Percentiles rank a stretch among this genome's conserved stretches.
Evolutionary conservation across 1,140 invertebrate genomes (phyloP).

Genomic region (Ephestia elutella): DNA sequence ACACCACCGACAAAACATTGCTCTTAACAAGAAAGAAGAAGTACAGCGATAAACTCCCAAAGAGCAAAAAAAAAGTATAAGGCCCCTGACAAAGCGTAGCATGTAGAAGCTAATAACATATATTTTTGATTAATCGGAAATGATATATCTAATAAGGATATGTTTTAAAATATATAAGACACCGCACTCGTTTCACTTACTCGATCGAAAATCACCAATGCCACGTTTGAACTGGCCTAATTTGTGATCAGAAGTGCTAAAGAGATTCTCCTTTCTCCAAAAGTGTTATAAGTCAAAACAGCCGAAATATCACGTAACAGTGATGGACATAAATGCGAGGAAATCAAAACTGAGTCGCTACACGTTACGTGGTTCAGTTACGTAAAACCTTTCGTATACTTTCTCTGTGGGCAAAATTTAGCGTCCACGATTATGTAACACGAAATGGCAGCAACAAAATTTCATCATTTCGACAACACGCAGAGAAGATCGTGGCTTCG

Average conservation of each 20-base stretch:
- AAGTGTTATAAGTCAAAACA: conserved; percentile 32
- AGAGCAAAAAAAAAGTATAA: no score
- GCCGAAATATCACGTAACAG: conserved; percentile 46
- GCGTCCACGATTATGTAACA: conserved; percentile 61
- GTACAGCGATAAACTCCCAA: no score
- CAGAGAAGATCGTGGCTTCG: conserved; percentile 52
- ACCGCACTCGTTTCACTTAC: no score
- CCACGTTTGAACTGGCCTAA: no score
- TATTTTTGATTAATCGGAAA: no score
- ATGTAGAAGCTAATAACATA: no score
- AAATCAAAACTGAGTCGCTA: conserved; percentile 68
- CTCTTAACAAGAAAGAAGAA: no score
- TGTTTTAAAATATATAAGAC: no score
- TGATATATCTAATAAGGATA: no score
- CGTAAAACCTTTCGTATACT: conserved; percentile 73
- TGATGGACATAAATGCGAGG: conserved; percentile 62
- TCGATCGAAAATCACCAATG: no score
- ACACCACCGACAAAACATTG: no score
- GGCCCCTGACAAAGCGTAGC: no score
- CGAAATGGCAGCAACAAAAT: conserved; percentile 69
- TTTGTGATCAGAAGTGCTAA: not conserved
- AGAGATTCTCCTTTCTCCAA: not conserved
- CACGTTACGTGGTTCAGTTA: conserved; percentile 63
- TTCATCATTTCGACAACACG: conserved; percentile 63
- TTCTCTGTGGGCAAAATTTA: conserved; percentile 74